Conservation (phyloP, 2,888 invertebrate species). For the Agrotis clavis region DNA sequence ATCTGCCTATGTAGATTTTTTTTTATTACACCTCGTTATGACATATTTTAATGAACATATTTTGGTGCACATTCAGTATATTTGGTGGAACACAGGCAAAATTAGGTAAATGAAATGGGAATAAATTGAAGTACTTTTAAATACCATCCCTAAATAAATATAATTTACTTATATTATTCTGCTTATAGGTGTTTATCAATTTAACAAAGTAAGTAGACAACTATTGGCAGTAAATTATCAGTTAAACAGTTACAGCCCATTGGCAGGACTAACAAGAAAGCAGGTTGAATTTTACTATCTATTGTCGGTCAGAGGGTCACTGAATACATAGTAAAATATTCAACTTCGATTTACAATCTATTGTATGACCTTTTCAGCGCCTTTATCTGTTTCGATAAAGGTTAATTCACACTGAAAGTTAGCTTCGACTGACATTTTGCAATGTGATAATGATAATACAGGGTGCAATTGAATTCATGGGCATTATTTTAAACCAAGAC, state of each 20-base stretch:
- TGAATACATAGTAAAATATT: slow-evolving; percentile 6
- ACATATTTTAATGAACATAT: too few species aligned
- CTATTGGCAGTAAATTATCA: slow-evolving; percentile 13
- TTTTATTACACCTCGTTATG: too few species aligned
- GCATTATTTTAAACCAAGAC: too few species aligned
- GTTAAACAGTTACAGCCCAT: background rate
- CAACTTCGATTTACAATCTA: slow-evolving; percentile 8
- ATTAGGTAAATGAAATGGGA: too few species aligned
- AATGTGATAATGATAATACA: background rate
- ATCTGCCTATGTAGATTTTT: too few species aligned
- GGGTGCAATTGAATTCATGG: too few species aligned
- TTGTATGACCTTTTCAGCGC: slow-evolving; percentile 18
- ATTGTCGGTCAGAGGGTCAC: background rate
- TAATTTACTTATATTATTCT: too few species aligned
- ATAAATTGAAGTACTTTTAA: too few species aligned
- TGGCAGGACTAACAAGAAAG: background rate
- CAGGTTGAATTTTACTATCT: slow-evolving; percentile 15
- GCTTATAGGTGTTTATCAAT: too few species aligned
- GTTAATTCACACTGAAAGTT: background rate
- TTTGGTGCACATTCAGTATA: too few species aligned
- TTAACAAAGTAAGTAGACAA: slow-evolving; percentile 8
- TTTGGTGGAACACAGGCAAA: too few species aligned
- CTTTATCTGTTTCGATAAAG: slow-evolving; percentile 12
- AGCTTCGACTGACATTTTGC: background rate
- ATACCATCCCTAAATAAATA: too few species aligned